Conservation (phyloP, 2,888 invertebrate species). For the Dione juno region DNA sequence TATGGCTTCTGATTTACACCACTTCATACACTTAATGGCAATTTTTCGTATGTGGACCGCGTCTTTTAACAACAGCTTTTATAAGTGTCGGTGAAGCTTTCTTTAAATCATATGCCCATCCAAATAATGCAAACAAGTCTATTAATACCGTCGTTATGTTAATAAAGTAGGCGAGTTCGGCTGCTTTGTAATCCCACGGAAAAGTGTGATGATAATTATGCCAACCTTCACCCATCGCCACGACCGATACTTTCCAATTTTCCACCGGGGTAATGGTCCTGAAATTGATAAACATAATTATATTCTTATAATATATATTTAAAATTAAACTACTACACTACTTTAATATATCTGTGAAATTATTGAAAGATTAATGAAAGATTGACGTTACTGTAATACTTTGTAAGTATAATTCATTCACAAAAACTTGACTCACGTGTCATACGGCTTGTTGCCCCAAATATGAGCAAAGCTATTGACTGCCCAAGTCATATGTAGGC, state of each 20-base stretch:
- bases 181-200: conserved; percentile 96
- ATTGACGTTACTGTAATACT: no score
- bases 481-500: conserved; percentile 93
- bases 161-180: conserved; percentile 89
- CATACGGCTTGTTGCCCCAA: conserved; percentile 88
- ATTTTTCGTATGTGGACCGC: conserved; percentile 64
- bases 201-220: conserved; percentile 97
- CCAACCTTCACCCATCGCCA: conserved; percentile 94
- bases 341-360: no score
- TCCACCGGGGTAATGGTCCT: conserved; percentile 91
- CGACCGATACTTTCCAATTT: conserved; percentile 88
- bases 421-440: conserved; percentile 80
- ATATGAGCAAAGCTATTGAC: conserved; percentile 95
- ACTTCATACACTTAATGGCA: neutral
- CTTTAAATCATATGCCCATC: conserved; percentile 91
- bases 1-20: neutral
- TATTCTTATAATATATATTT: no score
- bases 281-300: conserved; percentile 48
- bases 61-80: conserved; percentile 76
- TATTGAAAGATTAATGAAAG: no score
- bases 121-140: conserved; percentile 87
- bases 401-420: neutral
- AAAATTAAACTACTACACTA: no score
- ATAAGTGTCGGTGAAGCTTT: conserved; percentile 84
- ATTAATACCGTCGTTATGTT: conserved; percentile 88